Evolutionary conservation across 1,140 invertebrate species (phyloP).

Genomic region (Calosoma granatense): DNA sequence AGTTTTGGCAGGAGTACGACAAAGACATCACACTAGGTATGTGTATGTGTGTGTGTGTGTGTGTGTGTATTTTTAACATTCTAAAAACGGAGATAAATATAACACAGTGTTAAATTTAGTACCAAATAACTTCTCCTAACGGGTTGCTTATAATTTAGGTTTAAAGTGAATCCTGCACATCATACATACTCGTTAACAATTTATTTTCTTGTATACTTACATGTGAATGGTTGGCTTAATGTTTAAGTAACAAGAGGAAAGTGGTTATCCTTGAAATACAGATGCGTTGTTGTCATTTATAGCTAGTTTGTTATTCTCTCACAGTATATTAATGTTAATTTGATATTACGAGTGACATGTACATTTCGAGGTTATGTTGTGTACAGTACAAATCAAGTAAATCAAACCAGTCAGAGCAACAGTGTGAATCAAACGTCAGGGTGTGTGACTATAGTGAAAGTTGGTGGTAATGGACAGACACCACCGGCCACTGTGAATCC

Average conservation of each 20-base stretch:
- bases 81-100: not conserved
- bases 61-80: not conserved
- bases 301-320: no score
- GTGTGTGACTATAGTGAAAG: slow-evolving; percentile 64
- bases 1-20: slow-evolving; percentile 58
- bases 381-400: slow-evolving; percentile 29
- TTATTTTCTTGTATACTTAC: no score
- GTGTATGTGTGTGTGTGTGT: not conserved
- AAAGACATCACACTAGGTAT: slow-evolving; percentile 45
- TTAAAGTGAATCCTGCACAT: no score
- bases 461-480: slow-evolving; percentile 40
- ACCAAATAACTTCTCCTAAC: not conserved
- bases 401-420: slow-evolving; percentile 19
- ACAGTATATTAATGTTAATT: no score
- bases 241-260: no score
- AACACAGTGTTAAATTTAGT: not conserved
- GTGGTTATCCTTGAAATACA: no score
- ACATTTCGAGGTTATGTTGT: no score
- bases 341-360: no score
- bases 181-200: no score
- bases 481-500: slow-evolving; percentile 13
- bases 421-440: slow-evolving; percentile 58
- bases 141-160: no score
- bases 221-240: no score
- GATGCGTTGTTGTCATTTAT: no score